A percentile compares a stretch with the other conserved stretches of the same genome.
Evolutionary conservation across 1,140 invertebrate species (phyloP).

Genomic region (Hirudo medicinalis): DNA sequence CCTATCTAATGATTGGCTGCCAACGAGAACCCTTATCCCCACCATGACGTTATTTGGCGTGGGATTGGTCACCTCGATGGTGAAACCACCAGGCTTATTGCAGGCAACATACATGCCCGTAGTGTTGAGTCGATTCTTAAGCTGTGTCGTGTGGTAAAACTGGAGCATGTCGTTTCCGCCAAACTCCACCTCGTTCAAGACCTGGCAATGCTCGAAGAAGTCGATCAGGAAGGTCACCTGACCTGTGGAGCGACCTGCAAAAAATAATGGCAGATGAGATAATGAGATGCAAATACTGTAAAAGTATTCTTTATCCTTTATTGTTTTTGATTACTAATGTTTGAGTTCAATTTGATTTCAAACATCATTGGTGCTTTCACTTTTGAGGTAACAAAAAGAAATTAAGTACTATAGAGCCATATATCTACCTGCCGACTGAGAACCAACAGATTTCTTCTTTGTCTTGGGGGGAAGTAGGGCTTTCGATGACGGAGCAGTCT

Average conservation of each 20-base stretch:
- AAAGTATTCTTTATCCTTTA: too few species aligned
- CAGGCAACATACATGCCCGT: slow-evolving; percentile 44
- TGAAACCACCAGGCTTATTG: slow-evolving; percentile 61
- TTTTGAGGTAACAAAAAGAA: neutral
- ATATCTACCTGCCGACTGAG: neutral
- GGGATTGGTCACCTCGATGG: slow-evolving; percentile 66
- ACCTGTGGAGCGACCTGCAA: slow-evolving; percentile 31
- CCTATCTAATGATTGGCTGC: slow-evolving; percentile 68
- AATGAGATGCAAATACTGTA: too few species aligned
- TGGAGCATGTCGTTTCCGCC: slow-evolving; percentile 88
- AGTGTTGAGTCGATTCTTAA: slow-evolving; percentile 81
- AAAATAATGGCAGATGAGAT: neutral
- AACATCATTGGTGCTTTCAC: neutral
- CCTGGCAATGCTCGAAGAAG: slow-evolving; percentile 86
- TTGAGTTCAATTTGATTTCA: too few species aligned
- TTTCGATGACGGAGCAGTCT: neutral
- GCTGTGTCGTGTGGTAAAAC: slow-evolving; percentile 83
- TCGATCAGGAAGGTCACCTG: slow-evolving; percentile 70
- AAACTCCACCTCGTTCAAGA: slow-evolving; percentile 76
- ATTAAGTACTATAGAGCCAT: neutral
- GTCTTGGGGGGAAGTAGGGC: neutral
- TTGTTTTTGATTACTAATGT: too few species aligned
- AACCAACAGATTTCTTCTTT: neutral
- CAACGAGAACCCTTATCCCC: slow-evolving; percentile 68
- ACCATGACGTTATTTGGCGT: slow-evolving; percentile 62